Percentiles rank a stretch among this genome's conserved stretches.
Evolutionary conservation across 2,888 invertebrate species (phyloP).

Genomic region (Megalurothrips usitatus): DNA sequence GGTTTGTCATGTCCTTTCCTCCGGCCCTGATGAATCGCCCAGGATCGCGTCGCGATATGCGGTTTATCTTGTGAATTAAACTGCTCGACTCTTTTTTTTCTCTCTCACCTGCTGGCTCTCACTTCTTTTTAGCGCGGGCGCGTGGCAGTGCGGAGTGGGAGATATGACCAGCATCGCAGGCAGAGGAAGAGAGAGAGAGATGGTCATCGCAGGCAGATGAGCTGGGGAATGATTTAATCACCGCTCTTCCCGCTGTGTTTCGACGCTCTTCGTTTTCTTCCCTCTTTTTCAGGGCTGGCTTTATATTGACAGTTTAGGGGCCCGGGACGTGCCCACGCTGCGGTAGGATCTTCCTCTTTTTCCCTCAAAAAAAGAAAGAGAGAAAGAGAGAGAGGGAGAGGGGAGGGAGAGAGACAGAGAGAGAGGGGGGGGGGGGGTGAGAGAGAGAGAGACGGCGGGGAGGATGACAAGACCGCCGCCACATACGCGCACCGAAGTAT

Average conservation of each 20-base stretch:
- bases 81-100: not conserved
- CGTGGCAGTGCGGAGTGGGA: not conserved
- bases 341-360: not conserved
- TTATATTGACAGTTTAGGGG: not conserved
- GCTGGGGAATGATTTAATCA: slow-evolving; percentile 18
- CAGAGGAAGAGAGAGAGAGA: too few relatives aligned
- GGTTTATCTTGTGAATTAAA: not conserved
- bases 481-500: too few relatives aligned
- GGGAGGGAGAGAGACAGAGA: too few relatives aligned
- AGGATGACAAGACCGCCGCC: too few relatives aligned
- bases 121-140: not conserved
- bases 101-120: not conserved
- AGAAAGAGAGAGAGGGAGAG: not conserved
- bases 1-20: too few relatives aligned
- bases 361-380: not conserved
- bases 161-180: too few relatives aligned
- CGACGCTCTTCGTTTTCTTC: not conserved
- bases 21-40: too few relatives aligned
- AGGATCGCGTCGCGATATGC: too few relatives aligned
- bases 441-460: too few relatives aligned
- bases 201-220: not conserved
- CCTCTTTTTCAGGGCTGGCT: not conserved
- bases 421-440: too few relatives aligned
- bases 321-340: too few relatives aligned
- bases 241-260: not conserved